Base-by-base conservation (phyloP, 92 coral and sea anemone species). In the Epizoanthus rinbou region DNA sequence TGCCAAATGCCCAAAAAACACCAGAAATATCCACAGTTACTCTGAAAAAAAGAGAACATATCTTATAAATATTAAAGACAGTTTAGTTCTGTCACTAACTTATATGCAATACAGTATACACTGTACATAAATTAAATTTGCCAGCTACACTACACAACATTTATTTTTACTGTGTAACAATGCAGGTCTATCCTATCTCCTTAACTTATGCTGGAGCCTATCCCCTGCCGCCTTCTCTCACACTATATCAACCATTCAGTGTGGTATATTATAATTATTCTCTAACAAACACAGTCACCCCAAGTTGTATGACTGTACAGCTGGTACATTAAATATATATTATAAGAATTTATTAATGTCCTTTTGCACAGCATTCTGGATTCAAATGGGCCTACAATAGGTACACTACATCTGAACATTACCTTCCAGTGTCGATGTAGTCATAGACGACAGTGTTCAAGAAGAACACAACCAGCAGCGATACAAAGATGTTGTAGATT, bases 401-500 rank as follows among this genome's bases (percentile, higher is more conserved):
- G 35, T 18, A 18, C 73, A 63, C 13, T 59, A 72, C 35, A 25
- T 53, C 31, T 28, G 1, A 2, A 1, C 18, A 41, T 75, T 75
- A 94, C 99, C 98, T 88, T 80, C 98, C 99, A 25, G 88, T 86
- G 66, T 96, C 99, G 28, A 96, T 94, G 88, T 90, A 96, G 85
- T 96, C 99, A 87, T 94, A 94, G 31, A 95, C 95, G 11, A 94
- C 50, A 13, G 99, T 96, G 81, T 96, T 96, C 41, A 92, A 76
- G n/a, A 93, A 90, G 62, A 96, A 96, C 47, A 96, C 93, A 63
- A 94, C 80, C 57, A 96, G 92, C 43, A 94, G 85, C 1, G 99
- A 98, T 14, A 94, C 98, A 88, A 96, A 96, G 69, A 96, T 96
- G 70, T 96, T 96, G 91, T 96, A 94, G 69, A 96, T 96, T n/a